Evolutionary conservation across 2,888 invertebrate genomes (phyloP).

Genomic region (Mimumesa dahlbomi): DNA sequence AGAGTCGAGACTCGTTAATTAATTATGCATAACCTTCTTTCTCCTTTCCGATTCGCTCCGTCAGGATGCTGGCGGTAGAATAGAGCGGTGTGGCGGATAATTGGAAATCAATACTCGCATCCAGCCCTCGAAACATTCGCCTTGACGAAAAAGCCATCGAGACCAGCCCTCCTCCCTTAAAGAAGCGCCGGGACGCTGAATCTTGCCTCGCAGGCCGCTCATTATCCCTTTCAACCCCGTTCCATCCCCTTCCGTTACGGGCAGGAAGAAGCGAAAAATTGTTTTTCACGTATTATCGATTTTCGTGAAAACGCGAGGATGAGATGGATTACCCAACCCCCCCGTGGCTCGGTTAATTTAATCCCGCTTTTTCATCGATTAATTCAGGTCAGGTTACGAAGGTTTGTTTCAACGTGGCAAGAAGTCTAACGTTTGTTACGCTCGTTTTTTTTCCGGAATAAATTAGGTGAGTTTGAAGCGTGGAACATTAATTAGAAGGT

Average conservation of each 20-base stretch:
- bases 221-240: constrained; percentile 36
- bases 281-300: constrained; percentile 4
- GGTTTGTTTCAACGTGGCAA: too few species aligned
- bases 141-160: constrained; percentile 49
- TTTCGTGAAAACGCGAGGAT: neutral
- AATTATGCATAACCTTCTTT: constrained; percentile 59
- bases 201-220: constrained; percentile 31
- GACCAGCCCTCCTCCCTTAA: constrained; percentile 34
- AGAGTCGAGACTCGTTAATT: constrained; percentile 56
- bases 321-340: neutral
- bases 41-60: constrained; percentile 17
- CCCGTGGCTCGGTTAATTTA: too few species aligned
- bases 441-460: too few species aligned
- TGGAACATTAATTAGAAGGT: too few species aligned
- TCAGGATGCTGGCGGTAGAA: neutral
- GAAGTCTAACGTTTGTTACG: too few species aligned
- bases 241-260: constrained; percentile 1
- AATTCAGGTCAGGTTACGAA: too few species aligned
- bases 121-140: constrained; percentile 45
- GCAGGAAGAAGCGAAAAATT: neutral
- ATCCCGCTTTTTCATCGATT: too few species aligned
- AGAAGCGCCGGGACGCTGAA: constrained; percentile 29
- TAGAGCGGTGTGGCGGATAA: constrained; percentile 38
- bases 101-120: constrained; percentile 61
- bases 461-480: too few species aligned